These are phyloP conservation scores for Agrotis exclamationis DNA, from an alignment of 2,888 invertebrate genomes.

Conservation along the genomic window DNA sequence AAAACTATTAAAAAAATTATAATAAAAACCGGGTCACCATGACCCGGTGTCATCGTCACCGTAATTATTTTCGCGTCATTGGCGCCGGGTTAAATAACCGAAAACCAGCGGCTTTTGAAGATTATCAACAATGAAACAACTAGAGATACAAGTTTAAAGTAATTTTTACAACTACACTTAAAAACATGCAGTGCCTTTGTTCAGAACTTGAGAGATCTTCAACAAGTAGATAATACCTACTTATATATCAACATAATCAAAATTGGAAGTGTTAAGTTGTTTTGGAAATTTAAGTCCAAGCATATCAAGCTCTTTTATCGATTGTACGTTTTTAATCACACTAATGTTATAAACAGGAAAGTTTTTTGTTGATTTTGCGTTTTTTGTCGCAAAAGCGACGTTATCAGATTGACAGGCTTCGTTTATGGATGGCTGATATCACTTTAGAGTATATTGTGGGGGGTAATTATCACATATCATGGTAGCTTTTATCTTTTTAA, in stretches of 20 bases:
- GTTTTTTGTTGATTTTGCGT: not conserved
- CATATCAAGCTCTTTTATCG: not conserved
- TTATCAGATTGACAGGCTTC: constrained; percentile 41
- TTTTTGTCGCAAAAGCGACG: constrained; percentile 19
- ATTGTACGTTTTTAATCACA: constrained; percentile 30
- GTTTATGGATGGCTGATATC: constrained; percentile 23
- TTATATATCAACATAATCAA: too few species aligned
- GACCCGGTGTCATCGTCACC: too few species aligned
- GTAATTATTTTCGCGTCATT: too few species aligned
- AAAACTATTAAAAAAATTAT: too few species aligned
- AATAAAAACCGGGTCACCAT: too few species aligned
- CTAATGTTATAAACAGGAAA: constrained; percentile 5
- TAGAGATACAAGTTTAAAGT: not conserved
- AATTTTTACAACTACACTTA: too few species aligned
- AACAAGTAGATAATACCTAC: too few species aligned
- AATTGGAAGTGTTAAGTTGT: not conserved
- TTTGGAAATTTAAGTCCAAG: not conserved
- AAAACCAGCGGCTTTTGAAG: constrained; percentile 23
- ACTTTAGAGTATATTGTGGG: constrained; percentile 20
- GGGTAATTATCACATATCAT: constrained; percentile 34
- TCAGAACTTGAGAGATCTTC: not conserved
- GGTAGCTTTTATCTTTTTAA: constrained; percentile 19
- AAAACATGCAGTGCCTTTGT: not conserved
- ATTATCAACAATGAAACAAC: too few species aligned
- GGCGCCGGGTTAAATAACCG: too few species aligned